Conservation (phyloP, 2,888 invertebrate species). For the Heliconius aoede region DNA sequence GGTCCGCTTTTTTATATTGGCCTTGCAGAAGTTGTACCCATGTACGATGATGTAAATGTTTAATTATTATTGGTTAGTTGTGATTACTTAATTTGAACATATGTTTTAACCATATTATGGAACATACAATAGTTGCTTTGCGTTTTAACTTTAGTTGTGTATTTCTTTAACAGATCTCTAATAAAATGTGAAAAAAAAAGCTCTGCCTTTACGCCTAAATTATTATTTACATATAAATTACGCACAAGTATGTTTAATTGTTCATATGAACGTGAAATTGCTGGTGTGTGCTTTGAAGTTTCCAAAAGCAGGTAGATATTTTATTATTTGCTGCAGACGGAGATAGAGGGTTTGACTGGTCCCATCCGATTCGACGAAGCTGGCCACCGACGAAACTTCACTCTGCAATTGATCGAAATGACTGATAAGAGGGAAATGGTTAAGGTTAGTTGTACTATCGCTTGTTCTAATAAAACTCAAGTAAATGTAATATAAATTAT, state of each 20-base stretch:
- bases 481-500: not conserved
- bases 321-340: conserved; percentile 87
- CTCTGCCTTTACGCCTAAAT: not conserved
- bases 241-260: too few relatives aligned
- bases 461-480: not conserved
- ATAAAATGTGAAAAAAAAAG: not conserved
- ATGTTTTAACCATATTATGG: too few relatives aligned
- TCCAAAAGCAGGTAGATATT: conserved; percentile 57
- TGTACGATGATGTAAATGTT: conserved; percentile 55
- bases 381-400: conserved; percentile 93
- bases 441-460: conserved; percentile 81
- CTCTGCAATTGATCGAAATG: conserved; percentile 94
- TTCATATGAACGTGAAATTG: not conserved
- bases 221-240: not conserved
- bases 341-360: conserved; percentile 94
- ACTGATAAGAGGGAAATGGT: conserved; percentile 94
- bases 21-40: conserved; percentile 45
- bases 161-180: not conserved
- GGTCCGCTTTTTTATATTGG: conserved; percentile 57
- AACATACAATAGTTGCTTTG: not conserved
- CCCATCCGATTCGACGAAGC: conserved; percentile 93
- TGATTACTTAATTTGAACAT: conserved; percentile 31
- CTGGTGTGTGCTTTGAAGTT: conserved; percentile 19
- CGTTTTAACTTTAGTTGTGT: too few relatives aligned
- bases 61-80: conserved; percentile 56